Evolutionary conservation across 2,888 invertebrate genomes (phyloP), one percentile per base, ranked within the genome.

Genomic region (Chamaedrilus cognettii): DNA sequence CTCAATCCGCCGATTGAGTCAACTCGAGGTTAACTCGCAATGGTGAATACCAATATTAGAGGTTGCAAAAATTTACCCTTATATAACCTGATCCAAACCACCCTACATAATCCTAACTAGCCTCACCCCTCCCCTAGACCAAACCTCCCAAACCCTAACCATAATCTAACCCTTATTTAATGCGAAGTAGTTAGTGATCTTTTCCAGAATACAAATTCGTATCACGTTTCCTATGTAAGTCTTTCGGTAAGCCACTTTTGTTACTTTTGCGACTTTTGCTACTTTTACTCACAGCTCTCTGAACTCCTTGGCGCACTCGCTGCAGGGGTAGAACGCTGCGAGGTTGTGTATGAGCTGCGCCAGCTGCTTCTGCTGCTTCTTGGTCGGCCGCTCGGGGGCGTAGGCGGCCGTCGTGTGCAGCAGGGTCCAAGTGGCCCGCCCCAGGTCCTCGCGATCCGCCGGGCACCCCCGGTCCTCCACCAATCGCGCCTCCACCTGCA

Each of bases 321-420:
- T 89, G 85, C 97, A 98, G 0, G 97, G 97, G 85, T 96, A 98
- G 80, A 95, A 90, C 76, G 91, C 90, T 2, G 96, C 89, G 78
- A 99, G 90, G 49, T 91, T 86, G 55, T 88, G 86, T 72, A 97
- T 90, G 81, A 98, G 96, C 49, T 87, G 86, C 57, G 86, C 87
- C 89, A 96, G 92, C 72, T 93, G 90, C 0, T 86, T 85, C 75
- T 95, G 89, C 52, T 87, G 83, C 5, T 84, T 84, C 0, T 88
- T 67, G 5, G 79, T 88, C 0, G 98, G 97, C 74, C 89, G 87
- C 2, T 91, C 89, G 0, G 98, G 96, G 85, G 90, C 98, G 82
- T 94, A 93, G 0, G 96, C 93, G 2, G 95, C 96, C 89, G 97
- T 94, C 0, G 98, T 93, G 81, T 99, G 99, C 2, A 99, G 87